Base-by-base conservation (phyloP, 2,797 vertebrate species). In the Poecilia picta region DNA sequence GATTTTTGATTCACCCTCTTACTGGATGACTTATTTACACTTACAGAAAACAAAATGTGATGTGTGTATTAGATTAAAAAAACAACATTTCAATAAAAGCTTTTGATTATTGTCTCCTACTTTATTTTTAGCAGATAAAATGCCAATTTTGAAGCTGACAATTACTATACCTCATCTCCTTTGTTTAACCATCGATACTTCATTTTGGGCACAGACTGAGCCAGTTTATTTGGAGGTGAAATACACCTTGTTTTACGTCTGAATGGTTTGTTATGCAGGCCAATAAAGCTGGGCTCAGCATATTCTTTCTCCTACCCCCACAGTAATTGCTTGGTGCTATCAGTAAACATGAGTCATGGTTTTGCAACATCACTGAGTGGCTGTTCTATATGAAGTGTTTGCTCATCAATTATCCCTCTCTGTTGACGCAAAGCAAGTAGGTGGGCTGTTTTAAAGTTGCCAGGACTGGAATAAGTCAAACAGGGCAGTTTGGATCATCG, bases 381-480 rank as follows among this genome's bases (percentile, higher is more conserved):
- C 89, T 75, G 31, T 87, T 91, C 86, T 78, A 74, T 89, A 91
- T 94, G 92, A 95, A 94, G 95, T 93, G 92, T 92, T 89, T 85
- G 81, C 76, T 83, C 75, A 89, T 83, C 81, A 81, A 72, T 85
- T 82, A 89, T 89, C 91, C 57, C 76, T 88, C 76, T 75, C 76
- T 78, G 59, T 81, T 81, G 85, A 68, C 43, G 31, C 66, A 83
- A 43, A 81, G 79, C 80, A 78, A 88, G 77, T 78, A 81, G 86
- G 43, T 70, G 78, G 84, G 76, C 68, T 88, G 85, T 85, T 91
- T 90, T 84, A 47, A 82, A 79, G 76, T 84, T 76, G 68, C 81
- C 73, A 43, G 81, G 76, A 74, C 59, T 85, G 78, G 31, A 86
- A 75, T 84, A 47, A 70, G 77, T 73, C 83, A 41, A 78, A 76